phyloP scores from a whole-genome alignment of 2,113 vertebrate genomes.

The Mobula birostris region DNA sequence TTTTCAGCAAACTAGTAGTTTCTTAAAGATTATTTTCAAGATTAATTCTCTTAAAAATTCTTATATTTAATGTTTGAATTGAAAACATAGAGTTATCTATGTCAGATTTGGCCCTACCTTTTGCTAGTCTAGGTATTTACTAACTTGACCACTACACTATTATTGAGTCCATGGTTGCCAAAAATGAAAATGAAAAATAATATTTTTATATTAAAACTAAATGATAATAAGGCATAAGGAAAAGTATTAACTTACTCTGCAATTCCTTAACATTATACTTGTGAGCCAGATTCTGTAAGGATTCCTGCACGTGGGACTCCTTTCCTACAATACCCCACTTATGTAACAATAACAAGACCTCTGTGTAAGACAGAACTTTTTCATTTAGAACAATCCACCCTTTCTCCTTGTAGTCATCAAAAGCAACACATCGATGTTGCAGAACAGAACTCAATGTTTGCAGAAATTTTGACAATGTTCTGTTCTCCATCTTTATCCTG shows the following conservation, averaged over 20 bases:
- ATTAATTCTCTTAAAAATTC: too few relatives aligned
- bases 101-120: too few relatives aligned
- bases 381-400: slow-evolving; percentile 55
- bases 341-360: slow-evolving; percentile 65
- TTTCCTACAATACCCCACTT: slow-evolving; percentile 66
- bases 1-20: too few relatives aligned
- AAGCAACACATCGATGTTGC: slow-evolving; percentile 55
- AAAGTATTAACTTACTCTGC: slow-evolving; percentile 62
- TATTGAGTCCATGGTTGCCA: too few relatives aligned
- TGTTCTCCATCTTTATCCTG: slow-evolving; percentile 59
- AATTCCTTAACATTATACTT: slow-evolving; percentile 62
- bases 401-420: slow-evolving; percentile 51
- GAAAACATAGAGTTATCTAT: too few relatives aligned
- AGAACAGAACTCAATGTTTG: slow-evolving; percentile 64
- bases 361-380: slow-evolving; percentile 56
- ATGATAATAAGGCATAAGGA: not conserved
- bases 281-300: slow-evolving; percentile 58
- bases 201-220: not conserved
- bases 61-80: too few relatives aligned
- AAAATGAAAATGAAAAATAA: not conserved
- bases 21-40: too few relatives aligned
- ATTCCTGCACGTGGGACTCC: slow-evolving; percentile 55
- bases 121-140: too few relatives aligned
- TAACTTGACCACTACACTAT: too few relatives aligned
- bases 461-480: slow-evolving; percentile 58